A percentile compares a stretch with the other conserved stretches of the same genome.
Conservation (phyloP, 2,888 invertebrate genomes). For the Hirtodrosophila duncani region DNA sequence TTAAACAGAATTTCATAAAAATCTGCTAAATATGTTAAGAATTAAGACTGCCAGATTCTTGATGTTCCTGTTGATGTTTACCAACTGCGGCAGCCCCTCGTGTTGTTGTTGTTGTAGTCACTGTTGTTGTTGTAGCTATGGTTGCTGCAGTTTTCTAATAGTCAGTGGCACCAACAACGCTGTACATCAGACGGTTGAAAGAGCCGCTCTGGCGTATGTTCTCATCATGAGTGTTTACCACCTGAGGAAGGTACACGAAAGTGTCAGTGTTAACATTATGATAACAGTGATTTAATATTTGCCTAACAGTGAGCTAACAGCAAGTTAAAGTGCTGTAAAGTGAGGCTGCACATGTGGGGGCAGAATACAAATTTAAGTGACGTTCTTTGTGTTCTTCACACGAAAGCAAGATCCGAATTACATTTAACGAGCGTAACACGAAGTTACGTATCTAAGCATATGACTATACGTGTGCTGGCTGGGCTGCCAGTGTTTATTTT, state of each 20-base stretch:
- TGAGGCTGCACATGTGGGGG: no score
- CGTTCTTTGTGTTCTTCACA: no score
- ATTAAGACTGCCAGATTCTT: conserved; percentile 50
- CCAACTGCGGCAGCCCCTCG: conserved; percentile 21
- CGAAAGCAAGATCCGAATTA: no score
- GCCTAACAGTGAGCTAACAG: conserved; percentile 1
- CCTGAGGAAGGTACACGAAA: conserved; percentile 44
- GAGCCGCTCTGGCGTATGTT: conserved; percentile 94
- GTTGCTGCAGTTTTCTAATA: conserved; percentile 76
- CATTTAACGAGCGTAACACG: no score
- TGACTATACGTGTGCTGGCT: no score
- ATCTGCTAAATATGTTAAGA: conserved; percentile 66
- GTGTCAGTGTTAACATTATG: no score
- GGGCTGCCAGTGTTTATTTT: no score
- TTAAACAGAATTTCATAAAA: conserved; percentile 68
- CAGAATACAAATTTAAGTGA: no score
- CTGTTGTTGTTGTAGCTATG: conserved; percentile 24
- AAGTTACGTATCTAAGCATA: no score
- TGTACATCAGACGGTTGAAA: conserved; percentile 94
- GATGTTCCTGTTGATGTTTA: conserved; percentile 19
- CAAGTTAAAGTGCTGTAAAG: background rate
- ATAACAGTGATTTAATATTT: conserved; percentile 3
- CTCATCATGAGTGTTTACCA: conserved; percentile 83
- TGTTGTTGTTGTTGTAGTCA: conserved; percentile 27
- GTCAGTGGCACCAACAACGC: conserved; percentile 89